Evolutionary conservation across 2,797 vertebrate genomes (phyloP).

Genomic region (Macrochelys suwanniensis): DNA sequence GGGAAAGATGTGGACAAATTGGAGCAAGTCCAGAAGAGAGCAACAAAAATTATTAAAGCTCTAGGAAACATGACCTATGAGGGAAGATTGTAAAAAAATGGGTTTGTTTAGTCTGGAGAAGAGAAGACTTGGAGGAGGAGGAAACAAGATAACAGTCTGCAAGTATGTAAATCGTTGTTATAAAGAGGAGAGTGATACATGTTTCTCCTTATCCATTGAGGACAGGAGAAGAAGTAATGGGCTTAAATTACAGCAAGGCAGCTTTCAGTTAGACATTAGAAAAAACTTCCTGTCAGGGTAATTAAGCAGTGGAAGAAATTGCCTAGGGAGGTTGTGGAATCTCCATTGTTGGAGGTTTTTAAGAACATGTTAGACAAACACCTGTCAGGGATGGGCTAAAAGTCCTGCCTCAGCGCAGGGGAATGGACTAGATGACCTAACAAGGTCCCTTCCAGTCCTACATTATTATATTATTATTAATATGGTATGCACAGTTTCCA

Average conservation of each 20-base stretch:
- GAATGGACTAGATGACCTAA: not conserved
- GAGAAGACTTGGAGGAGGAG: not conserved
- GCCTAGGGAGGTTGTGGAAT: not conserved
- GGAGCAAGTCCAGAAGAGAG: not conserved
- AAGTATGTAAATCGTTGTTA: not conserved
- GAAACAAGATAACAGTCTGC: not conserved
- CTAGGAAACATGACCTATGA: not conserved
- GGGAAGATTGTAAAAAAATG: not conserved
- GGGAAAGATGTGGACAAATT: not conserved
- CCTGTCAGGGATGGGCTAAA: not conserved
- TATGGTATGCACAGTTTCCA: not conserved
- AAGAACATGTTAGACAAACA: not conserved
- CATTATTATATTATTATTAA: not conserved
- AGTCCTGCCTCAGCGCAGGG: not conserved
- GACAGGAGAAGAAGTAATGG: not conserved
- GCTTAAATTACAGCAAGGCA: not conserved
- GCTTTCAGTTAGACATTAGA: not conserved
- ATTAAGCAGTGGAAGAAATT: not conserved
- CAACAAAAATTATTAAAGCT: not conserved
- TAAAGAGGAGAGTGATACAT: not conserved
- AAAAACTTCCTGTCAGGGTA: not conserved
- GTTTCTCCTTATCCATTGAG: not conserved
- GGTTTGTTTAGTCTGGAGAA: not conserved
- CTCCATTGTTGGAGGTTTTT: not conserved
- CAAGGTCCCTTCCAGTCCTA: not conserved